These are phyloP conservation scores for Apis florea DNA, from an alignment of 1,140 invertebrate species.

Conservation along the genomic window DNA sequence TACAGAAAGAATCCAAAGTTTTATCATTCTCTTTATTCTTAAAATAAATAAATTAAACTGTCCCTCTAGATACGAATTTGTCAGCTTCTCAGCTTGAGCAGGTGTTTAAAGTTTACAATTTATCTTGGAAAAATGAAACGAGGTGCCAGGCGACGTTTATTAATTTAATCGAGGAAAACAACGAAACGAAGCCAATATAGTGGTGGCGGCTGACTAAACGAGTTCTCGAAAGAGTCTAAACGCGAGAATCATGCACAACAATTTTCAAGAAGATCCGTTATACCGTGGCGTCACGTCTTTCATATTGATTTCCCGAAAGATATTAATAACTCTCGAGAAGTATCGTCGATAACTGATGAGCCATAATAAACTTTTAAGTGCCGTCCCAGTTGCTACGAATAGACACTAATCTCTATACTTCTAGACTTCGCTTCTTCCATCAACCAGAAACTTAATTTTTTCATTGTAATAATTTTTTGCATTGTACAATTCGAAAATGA, in stretches of 20 bases:
- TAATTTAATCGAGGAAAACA: no score
- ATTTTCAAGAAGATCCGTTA: constrained; percentile 40
- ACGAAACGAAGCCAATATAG: background rate
- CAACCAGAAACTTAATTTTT: background rate
- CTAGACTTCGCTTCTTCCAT: constrained; percentile 2
- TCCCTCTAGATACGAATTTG: no score
- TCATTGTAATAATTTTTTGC: background rate
- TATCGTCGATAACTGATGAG: constrained; percentile 51
- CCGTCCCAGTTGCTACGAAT: constrained; percentile 47
- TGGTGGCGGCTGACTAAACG: constrained; percentile 27
- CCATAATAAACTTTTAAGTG: constrained; percentile 51
- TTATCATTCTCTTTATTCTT: no score
- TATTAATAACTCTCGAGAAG: constrained; percentile 52
- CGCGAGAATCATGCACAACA: constrained; percentile 39
- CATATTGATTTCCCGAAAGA: constrained; percentile 50
- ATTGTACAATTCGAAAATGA: background rate
- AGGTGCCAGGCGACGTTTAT: no score
- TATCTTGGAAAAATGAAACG: no score
- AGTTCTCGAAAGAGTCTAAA: constrained; percentile 20
- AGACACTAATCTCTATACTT: constrained; percentile 35
- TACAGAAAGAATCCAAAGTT: no score
- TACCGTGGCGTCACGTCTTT: constrained; percentile 37
- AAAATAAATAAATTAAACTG: no score
- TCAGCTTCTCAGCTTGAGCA: no score
- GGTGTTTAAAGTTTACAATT: no score